Base-by-base conservation (phyloP, 2,113 vertebrate species). In the Litocranius walleri region DNA sequence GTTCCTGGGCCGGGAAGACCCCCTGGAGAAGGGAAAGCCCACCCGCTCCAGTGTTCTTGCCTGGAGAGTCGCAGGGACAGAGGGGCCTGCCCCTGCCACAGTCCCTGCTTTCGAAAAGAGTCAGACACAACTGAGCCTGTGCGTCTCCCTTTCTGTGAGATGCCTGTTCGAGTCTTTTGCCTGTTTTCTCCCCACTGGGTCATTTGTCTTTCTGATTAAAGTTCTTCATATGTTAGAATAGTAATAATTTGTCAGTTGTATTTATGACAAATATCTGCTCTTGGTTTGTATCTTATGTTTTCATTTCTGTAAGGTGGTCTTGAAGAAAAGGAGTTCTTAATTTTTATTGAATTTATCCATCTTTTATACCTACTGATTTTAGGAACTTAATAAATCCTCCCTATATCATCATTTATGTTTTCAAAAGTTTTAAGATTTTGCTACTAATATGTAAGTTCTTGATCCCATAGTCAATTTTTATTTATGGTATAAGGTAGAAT, bases 381-480 rank as follows among this genome's bases (percentile, higher is more conserved):
- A 88, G 56, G 57, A 87, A 54, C 27, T 94, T 86, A 62, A 36
- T 89, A 90, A 81, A 52, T 64, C 48, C 7, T 84, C 94, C 17
- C 13, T 64, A 23, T 57, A 3, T 45, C 23, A 89, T 96, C 14
- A 48, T 87, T 7, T 90, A 0, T 94, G 36, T 87, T 94, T 90
- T 96, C 43, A 90, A 45, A 94, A 80, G 45, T 92, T 92, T 83
- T 74, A 90, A 67, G 89, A 30, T 87, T 96, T 95, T 85, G 3
- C 36, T 88, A 29, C 11, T 67, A 40, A 78, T 33, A 85, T 74
- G 1, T 67, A 81, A 45, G 4, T 57, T 85, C 7, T 36, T 94
- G 85, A 90, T 81, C 25, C 59, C 56, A 10, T 71, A 36, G 33
- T 71, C 88, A 92, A 14, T 85, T 90, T 85, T 95, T 91, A 8